Percentiles rank a stretch among this genome's conserved stretches.
phyloP scores from a whole-genome alignment of 2,888 invertebrate species.

The Copidosoma aretas region DNA sequence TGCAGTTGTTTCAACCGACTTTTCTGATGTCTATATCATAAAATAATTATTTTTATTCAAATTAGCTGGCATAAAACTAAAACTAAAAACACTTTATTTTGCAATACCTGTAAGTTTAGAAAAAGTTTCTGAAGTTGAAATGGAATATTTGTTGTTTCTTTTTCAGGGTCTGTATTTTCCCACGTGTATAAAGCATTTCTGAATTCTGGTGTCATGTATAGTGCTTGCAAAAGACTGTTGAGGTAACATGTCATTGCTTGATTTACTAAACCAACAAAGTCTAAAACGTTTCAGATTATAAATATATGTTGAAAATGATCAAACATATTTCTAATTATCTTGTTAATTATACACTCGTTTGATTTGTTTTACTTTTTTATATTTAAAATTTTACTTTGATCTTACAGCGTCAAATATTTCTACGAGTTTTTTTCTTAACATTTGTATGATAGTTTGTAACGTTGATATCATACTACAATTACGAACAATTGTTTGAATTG shows the following conservation, averaged over 20 bases:
- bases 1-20: conserved; percentile 79
- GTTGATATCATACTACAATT: too few species aligned
- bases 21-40: conserved; percentile 71
- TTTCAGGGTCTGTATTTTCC: conserved; percentile 73
- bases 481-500: too few species aligned
- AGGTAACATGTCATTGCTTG: conserved; percentile 94
- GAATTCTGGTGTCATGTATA: conserved; percentile 93
- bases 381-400: too few species aligned
- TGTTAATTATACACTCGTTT: too few species aligned
- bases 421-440: too few species aligned
- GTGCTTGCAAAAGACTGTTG: conserved; percentile 85
- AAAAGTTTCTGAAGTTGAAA: conserved; percentile 87
- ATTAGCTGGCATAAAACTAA: neutral
- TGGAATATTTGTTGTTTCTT: conserved; percentile 80
- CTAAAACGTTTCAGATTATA: conserved; percentile 14
- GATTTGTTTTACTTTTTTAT: too few species aligned
- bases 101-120: conserved; percentile 75
- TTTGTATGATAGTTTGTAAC: too few species aligned
- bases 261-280: conserved; percentile 82
- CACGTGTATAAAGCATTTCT: conserved; percentile 86
- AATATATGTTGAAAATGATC: neutral
- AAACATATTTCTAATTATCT: too few species aligned
- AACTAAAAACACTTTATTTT: neutral
- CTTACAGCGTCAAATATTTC: too few species aligned
- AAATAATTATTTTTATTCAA: conserved; percentile 11